Conservation (phyloP, 2,113 vertebrate genomes). For the Theristicus caerulescens region DNA sequence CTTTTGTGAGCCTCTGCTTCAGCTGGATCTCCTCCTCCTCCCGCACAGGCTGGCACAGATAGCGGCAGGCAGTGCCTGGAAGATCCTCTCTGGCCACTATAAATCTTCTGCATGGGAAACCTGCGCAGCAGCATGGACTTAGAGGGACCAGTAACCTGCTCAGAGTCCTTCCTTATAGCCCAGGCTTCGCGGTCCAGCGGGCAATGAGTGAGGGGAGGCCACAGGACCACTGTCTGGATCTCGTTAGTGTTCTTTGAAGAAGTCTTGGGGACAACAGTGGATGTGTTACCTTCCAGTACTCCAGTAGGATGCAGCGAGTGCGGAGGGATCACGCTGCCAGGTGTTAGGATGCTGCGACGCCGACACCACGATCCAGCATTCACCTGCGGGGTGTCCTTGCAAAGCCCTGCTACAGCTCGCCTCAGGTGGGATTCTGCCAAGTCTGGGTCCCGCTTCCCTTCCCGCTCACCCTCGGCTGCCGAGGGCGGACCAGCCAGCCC, state of each 20-base stretch:
- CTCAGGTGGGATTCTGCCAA: neutral
- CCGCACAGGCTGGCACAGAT: neutral
- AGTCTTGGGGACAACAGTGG: neutral
- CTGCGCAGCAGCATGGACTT: neutral
- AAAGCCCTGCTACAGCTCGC: neutral
- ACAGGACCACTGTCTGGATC: neutral
- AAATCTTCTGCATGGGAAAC: neutral
- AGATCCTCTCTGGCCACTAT: neutral
- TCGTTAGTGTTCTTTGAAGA: neutral
- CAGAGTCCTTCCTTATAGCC: neutral
- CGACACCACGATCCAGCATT: fast-evolving
- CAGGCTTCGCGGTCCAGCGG: neutral
- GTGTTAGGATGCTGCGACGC: neutral
- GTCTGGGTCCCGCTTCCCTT: neutral
- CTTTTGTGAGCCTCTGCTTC: neutral
- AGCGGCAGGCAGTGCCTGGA: neutral
- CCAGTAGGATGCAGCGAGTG: neutral
- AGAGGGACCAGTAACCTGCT: neutral
- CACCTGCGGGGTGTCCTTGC: neutral
- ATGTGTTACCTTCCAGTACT: too few relatives aligned
- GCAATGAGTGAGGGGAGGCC: neutral
- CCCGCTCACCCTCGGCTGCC: neutral
- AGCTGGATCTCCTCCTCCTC: neutral
- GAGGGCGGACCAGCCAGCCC: neutral
- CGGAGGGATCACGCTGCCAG: fast-evolving